Evolutionary conservation across 2,888 invertebrate genomes (phyloP), one percentile per base, ranked within the genome.

Genomic region (Drosophila neutralis): DNA sequence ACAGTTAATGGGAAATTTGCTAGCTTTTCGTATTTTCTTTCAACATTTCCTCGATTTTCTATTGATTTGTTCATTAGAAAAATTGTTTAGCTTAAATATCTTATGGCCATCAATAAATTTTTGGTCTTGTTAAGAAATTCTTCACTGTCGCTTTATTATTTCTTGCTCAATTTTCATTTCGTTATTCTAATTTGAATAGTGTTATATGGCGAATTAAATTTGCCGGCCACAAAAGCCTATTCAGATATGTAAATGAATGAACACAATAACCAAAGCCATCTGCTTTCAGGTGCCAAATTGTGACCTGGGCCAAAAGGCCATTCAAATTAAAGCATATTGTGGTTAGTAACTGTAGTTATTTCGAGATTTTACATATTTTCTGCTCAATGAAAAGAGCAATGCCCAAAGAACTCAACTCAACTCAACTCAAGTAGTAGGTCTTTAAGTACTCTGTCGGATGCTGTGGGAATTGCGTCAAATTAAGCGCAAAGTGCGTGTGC

Each of bases 401-500:
- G 42, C 11, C 56, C 33, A 21, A 54, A 27, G 21, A 65, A 58
- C 65, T 60, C 31, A 61, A 35, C 36, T 61, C 64, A 35, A 61
- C 65, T 62, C 27, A 61, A 35, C 36, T 61, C 64, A 35, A 77
- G 54, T 63, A 5, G 48, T 57, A 1, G 36, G 36, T 33, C 40
- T 21, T 51, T 33, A 67, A 67, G n/a, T 51, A 24, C 42, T 21
- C 15, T 35, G 11, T 40, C 40, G 68, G 53, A 53, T 58, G 54
- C 63, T 73, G 62, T 63, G 73, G 57, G 83, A 90, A 90, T 89
- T 89, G 87, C 78, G 27, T 82, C 63, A 70, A 84, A 90, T 89
- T 80, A 81, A 90, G 87, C 67, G 66, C 69, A 88, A 88, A 69
- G 73, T 74, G 89, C 80, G 87, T 82, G 73, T 76, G 90, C 62